Evolutionary conservation across 2,888 invertebrate species (phyloP).

Genomic region (Busseola fusca): DNA sequence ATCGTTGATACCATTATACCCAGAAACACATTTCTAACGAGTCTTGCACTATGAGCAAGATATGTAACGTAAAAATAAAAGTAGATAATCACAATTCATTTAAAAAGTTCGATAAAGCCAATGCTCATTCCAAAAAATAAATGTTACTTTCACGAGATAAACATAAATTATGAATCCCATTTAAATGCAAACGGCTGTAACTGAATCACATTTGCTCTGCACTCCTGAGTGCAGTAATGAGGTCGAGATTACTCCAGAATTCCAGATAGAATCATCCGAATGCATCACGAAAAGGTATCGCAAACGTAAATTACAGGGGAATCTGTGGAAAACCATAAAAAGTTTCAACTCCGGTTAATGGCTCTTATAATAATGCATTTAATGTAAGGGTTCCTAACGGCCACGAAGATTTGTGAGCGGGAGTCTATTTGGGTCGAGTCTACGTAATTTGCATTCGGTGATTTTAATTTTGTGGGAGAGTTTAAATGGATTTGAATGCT

Average conservation of each 20-base stretch:
- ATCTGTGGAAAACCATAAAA: slow-evolving; percentile 54
- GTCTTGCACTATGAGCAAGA: neutral
- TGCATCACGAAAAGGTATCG: slow-evolving; percentile 49
- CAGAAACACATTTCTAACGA: neutral
- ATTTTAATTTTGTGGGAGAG: slow-evolving; percentile 42
- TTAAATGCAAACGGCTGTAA: slow-evolving; percentile 14
- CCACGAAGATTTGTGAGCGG: slow-evolving; percentile 54
- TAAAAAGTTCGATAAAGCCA: slow-evolving; percentile 51
- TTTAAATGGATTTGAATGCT: slow-evolving; percentile 41
- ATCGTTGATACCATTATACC: neutral
- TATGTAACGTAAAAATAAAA: neutral
- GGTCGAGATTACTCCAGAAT: slow-evolving; percentile 34
- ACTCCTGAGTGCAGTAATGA: slow-evolving; percentile 16
- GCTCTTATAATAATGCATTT: slow-evolving; percentile 57
- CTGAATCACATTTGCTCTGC: slow-evolving; percentile 21
- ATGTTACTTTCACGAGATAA: slow-evolving; percentile 5
- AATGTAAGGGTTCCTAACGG: slow-evolving; percentile 56
- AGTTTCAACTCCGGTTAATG: slow-evolving; percentile 50
- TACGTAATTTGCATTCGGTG: slow-evolving; percentile 53
- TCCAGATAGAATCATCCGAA: slow-evolving; percentile 38
- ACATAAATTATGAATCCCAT: slow-evolving; percentile 31
- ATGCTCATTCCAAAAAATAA: slow-evolving; percentile 7
- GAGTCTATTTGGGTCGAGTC: slow-evolving; percentile 50
- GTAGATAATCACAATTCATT: neutral
- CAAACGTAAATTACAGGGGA: slow-evolving; percentile 42